Base-by-base conservation (phyloP, 2,113 vertebrate genomes). In the Rhynchopsitta pachyrhyncha region DNA sequence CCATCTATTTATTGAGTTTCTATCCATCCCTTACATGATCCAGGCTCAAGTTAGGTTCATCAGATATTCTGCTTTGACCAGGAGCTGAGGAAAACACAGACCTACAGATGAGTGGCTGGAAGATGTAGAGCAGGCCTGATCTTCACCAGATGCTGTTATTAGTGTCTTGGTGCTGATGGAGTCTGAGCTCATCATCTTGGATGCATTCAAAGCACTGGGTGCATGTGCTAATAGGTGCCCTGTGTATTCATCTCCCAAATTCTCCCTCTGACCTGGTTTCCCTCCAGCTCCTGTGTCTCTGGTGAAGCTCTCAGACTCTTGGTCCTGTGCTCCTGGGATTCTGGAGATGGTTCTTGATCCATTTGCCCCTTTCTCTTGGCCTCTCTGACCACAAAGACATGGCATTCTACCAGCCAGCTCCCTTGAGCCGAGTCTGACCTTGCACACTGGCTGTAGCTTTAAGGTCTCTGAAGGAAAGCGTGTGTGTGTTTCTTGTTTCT, bases 261-360 rank as follows among this genome's bases (percentile, higher is more conserved):
- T 35, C 0, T 0, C n/a, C 35, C 27, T 6, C 57, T 76, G 73
- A 46, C 14, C 27, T 27, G 0, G 0, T 13, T n/a, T 49, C 17
- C 67, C 39, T 29, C 31, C 69, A 67, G 82, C 57, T 76, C 39
- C 27, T 6, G 14, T 23, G 49, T 10, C 55, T 39, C 87, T 41
- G 47, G 5, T 11, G 35, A 39, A 33, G 67, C 31, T 74, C 49
- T 69, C 25, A 6, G 42, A 9, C 2, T 4, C 14, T 29, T 13
- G 29, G 9, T 24, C 44, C 23, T 20, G 44, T 37, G 73, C 46
- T 79, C 27, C 59, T 25, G 44, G 66, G 27, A 5, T 24, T 67
- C 59, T 10, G 28, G 25, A 28, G 39, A 16, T 1, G 19, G 14
- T 27, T 27, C 29, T 12, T n/a, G 7, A 1, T 31, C 33, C 33